phyloP scores from a whole-genome alignment of 2,113 vertebrate species.

The Strix uralensis region DNA sequence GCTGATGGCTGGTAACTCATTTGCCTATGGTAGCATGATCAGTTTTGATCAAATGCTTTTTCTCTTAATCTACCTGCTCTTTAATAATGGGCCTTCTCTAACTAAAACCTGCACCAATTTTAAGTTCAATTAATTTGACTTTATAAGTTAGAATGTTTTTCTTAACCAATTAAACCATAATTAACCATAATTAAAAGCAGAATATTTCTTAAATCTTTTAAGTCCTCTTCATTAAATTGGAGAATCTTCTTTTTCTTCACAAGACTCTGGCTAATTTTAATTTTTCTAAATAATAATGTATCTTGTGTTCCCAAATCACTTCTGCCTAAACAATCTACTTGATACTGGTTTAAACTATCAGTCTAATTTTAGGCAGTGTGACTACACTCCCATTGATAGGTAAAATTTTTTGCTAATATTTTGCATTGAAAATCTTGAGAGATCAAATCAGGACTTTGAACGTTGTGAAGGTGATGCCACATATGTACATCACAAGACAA shows the following conservation, averaged over 20 bases:
- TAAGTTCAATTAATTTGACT: neutral
- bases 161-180: neutral
- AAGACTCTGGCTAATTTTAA: neutral
- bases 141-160: neutral
- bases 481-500: neutral
- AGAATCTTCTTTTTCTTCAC: neutral
- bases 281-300: neutral
- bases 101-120: neutral
- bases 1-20: constrained; percentile 5
- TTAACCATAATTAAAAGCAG: neutral
- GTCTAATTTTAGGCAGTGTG: neutral
- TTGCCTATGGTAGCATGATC: constrained; percentile 9
- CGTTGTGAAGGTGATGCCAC: neutral
- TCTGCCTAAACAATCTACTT: neutral
- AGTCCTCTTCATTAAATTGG: neutral
- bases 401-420: neutral
- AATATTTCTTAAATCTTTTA: neutral
- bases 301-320: neutral
- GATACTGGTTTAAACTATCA: neutral
- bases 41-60: constrained; percentile 43
- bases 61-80: neutral
- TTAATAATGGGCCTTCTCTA: neutral
- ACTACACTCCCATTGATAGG: neutral
- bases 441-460: neutral
- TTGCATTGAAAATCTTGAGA: neutral